These are phyloP conservation scores for Toxotes jaculatrix DNA, from an alignment of 2,113 vertebrate species.

Conservation along the genomic window DNA sequence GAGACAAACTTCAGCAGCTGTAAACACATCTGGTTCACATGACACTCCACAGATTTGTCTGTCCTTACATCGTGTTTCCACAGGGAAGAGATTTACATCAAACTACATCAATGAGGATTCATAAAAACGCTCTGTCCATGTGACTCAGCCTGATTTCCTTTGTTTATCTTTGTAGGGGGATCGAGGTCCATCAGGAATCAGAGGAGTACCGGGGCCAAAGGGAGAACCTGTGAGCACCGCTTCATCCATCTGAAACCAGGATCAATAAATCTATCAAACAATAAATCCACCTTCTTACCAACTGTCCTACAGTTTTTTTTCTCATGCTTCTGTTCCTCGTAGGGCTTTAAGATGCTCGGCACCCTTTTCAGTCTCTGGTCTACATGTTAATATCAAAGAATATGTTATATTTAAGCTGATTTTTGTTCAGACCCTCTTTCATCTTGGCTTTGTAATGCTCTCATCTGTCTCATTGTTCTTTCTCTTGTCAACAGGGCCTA, in stretches of 20 bases:
- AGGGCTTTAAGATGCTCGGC: too few relatives aligned
- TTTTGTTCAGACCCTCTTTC: background rate
- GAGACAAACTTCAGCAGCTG: background rate
- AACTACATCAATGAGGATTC: too few relatives aligned
- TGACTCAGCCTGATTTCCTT: background rate
- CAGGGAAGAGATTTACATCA: too few relatives aligned
- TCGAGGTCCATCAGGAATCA: constrained; percentile 88
- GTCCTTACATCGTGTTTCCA: too few relatives aligned
- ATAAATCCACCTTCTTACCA: background rate
- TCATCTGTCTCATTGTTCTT: background rate
- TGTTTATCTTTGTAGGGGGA: constrained; percentile 82
- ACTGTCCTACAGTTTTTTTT: too few relatives aligned
- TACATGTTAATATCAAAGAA: background rate
- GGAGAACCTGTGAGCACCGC: constrained; percentile 90
- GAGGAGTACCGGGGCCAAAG: constrained; percentile 92
- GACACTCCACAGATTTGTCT: too few relatives aligned
- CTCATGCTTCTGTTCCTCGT: too few relatives aligned
- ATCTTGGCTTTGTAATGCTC: too few relatives aligned
- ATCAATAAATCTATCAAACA: constrained; percentile 3
- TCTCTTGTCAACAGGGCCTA: constrained; percentile 86
- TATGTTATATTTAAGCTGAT: background rate
- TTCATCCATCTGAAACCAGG: background rate
- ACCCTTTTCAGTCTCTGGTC: background rate
- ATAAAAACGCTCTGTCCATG: too few relatives aligned
- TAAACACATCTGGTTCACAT: too few relatives aligned